A percentile compares a stretch with the other conserved stretches of the same genome.
Evolutionary conservation across 2,888 invertebrate species (phyloP).

Genomic region (Nemurella pictetii): DNA sequence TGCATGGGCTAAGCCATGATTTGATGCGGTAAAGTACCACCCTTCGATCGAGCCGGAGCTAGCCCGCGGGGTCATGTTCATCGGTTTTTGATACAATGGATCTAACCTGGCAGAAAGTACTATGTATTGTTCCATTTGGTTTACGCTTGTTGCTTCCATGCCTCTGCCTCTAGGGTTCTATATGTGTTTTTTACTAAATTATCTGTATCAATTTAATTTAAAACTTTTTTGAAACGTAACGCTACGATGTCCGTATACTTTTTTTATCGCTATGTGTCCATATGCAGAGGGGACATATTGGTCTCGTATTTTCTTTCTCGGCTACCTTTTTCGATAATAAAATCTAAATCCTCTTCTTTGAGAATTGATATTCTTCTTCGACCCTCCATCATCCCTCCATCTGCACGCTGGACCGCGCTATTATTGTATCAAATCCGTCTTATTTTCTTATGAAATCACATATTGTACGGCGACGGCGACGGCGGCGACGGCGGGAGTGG

Average conservation of each 20-base stretch:
- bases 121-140: neutral
- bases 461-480: too few relatives aligned
- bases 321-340: neutral
- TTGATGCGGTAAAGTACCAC: constrained; percentile 7
- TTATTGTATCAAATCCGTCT: neutral
- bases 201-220: neutral
- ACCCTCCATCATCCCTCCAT: neutral
- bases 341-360: constrained; percentile 5
- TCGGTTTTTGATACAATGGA: constrained; percentile 16
- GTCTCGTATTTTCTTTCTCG: neutral
- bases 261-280: neutral
- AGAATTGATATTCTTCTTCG: constrained; percentile 14
- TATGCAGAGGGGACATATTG: neutral
- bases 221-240: neutral
- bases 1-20: neutral
- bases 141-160: constrained; percentile 1
- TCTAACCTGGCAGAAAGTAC: neutral
- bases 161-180: neutral
- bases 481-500: neutral
- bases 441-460: constrained; percentile 7
- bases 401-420: neutral
- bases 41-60: neutral
- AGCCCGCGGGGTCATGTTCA: constrained; percentile 21
- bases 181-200: neutral
- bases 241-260: neutral